Evolutionary conservation across 2,797 vertebrate genomes (phyloP), one percentile per base, ranked within the genome.

Genomic region (Synaphobranchus kaupii): DNA sequence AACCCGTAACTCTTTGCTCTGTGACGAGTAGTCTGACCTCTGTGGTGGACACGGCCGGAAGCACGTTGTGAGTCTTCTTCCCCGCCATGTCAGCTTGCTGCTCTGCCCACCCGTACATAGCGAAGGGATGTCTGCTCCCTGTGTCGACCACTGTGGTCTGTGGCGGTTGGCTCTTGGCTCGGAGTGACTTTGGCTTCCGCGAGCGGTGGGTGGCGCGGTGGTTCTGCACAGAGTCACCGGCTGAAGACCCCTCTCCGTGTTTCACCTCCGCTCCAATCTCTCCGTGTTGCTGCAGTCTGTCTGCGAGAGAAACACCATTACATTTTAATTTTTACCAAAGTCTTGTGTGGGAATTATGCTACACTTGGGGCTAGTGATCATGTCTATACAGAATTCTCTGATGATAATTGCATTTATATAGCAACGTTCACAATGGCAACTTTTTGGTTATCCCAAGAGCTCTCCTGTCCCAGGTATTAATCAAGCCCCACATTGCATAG

Each of bases 61-160:
- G 92, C 7, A 99, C 98, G 0, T 99, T 99, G 94, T 99, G 97
- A 0, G 98, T 99, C 93, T 96, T 99, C 85, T 97, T 97, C 86
- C 92, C 95, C 8, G 97, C 97, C 0, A 96, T 97, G 86, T 98
- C 96, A 0, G 95, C 97, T 84, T 96, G 94, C 87, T 92, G 98
- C 90, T 99, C 98, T 84, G 97, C 98, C 91, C 96, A 96, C 50
- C 96, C 98, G 20, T 99, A 99, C 73, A 99, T 93, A 73, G 97
- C 98, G 86, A 99, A 99, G 0, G 98, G 97, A 89, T 98, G 97
- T 71, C 95, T 97, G 82, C 93, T 94, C 83, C 96, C 97, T 89
- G 95, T 97, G 52, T 91, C 89, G n/a, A 92, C 90, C 54, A 94
- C 95, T 85, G 90, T 95, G 63, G 93, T 91, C 80, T 86, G 88